Evolutionary conservation across 2,888 invertebrate species (phyloP), one percentile per base, ranked within the genome.

Genomic region (Alloscopus bannaensis): DNA sequence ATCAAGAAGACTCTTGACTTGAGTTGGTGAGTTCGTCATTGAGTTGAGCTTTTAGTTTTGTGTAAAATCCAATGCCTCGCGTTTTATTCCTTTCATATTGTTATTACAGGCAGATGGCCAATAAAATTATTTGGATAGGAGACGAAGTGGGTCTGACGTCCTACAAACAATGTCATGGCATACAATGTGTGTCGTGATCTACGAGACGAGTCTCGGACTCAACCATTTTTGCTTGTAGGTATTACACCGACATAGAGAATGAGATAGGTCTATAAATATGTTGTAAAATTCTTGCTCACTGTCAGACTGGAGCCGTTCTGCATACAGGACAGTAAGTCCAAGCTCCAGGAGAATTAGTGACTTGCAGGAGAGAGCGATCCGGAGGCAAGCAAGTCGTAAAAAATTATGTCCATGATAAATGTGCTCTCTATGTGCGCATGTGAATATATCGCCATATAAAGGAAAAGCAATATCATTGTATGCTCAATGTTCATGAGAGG

Each of bases 361-460:
- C 73, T 73, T 65, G 62, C 57, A 65, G 62, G 11, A 26, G 65
- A 57, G 26, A 70, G 16, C 59, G 73, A 73, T 65, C 55, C 65
- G 65, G 65, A 73, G 73, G 73, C 73, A 65, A 65, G 76, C 60
- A 69, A 69, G 76, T 76, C 76, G 76, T 76, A 76, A 76, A 76
- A 76, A 62, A 68, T 76, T 76, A 76, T 76, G 76, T 68, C 69
- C 76, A 76, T 76, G 76, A 76, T 76, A 76, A 68, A 76, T 76
- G 66, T 68, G 29, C 31, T 50, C n/a, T n/a, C n/a, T n/a, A n/a
- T n/a, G n/a, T n/a, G n/a, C n/a, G 24, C 62, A 31, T 60, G 52
- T 76, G 42, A 50, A 47, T 62, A n/a, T n/a, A 18, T 52, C 36
- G 8, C n/a, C 20, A 26, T 45, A 64, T 45, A 28, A 45, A 45